Evolutionary conservation across 2,888 invertebrate species (phyloP).

Genomic region (Pyrgus malvae): DNA sequence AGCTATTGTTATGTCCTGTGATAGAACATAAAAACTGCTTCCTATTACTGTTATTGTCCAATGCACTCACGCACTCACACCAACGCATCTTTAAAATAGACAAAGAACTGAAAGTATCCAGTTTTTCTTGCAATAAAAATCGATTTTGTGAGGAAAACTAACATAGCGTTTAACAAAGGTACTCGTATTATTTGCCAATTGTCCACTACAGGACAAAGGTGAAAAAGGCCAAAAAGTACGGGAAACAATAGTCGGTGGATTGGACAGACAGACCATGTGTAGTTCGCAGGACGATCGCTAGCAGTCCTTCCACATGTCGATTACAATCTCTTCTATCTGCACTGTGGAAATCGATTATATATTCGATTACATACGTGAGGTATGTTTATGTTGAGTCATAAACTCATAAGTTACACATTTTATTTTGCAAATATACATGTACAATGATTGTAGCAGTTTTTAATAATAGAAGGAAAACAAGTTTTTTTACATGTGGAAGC

Average conservation of each 20-base stretch:
- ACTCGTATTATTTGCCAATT: conserved; percentile 18
- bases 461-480: too few relatives aligned
- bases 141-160: not conserved
- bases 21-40: too few relatives aligned
- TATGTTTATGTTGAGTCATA: not conserved
- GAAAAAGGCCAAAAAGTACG: not conserved
- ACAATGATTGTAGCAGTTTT: too few relatives aligned
- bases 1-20: too few relatives aligned
- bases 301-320: not conserved
- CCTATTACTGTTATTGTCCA: too few relatives aligned
- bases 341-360: not conserved
- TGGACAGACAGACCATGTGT: not conserved
- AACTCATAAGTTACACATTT: too few relatives aligned
- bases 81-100: too few relatives aligned
- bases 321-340: not conserved
- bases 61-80: too few relatives aligned
- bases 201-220: not conserved
- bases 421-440: too few relatives aligned
- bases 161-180: not conserved
- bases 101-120: too few relatives aligned
- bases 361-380: not conserved
- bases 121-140: too few relatives aligned
- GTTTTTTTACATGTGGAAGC: too few relatives aligned
- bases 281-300: not conserved
- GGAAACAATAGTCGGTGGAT: conserved; percentile 6